Evolutionary conservation across 1,140 invertebrate genomes (phyloP), one percentile per base, ranked within the genome.

Genomic region (Aricia agestis): DNA sequence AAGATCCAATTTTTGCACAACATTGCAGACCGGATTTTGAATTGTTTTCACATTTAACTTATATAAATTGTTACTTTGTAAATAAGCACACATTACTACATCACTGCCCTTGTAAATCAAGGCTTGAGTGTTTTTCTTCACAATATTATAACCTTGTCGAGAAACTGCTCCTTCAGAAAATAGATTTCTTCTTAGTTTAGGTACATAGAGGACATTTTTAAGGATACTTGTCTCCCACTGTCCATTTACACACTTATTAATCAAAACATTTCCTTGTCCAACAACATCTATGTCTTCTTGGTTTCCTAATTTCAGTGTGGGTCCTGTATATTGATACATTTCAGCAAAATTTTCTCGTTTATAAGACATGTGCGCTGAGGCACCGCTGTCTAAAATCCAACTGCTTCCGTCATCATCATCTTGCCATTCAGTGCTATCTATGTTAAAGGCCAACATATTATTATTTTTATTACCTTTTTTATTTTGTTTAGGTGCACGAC

Each of bases 311-410:
- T n/a, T 79, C 72, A 85, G 77, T 71, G 68, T 79, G 52, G 41
- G 63, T 76, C 66, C 52, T 25, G 25, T 25, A 25, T 25, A 80
- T 67, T 77, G 73, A 31, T 63, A 36, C n/a, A 78, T 36, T 72
- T 78, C 73, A 17, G 41, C 1, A 73, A 83, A 81, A 15, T 71
- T 70, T 0, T 78, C 73, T 31, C 74, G 74, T 76, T 74, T 77
- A 67, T 71, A 77, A 3, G 75, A 74, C 73, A 88, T 84, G 66
- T 86, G 82, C 63, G 76, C 76, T 3, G 82, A 82, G 25, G 81
- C 80, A 76, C 83, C 84, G 73, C 81, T 87, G 67, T 87, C 83
- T 32, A 83, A 66, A 61, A 82, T 81, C 82, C 85, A 86, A 42
- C 18, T 42, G 61, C 77, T 70, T 0, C 77, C 70, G 25, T 25